Evolutionary conservation across 2,888 invertebrate genomes (phyloP), one percentile per base, ranked within the genome.

Genomic region (Perizoma affinitatum): DNA sequence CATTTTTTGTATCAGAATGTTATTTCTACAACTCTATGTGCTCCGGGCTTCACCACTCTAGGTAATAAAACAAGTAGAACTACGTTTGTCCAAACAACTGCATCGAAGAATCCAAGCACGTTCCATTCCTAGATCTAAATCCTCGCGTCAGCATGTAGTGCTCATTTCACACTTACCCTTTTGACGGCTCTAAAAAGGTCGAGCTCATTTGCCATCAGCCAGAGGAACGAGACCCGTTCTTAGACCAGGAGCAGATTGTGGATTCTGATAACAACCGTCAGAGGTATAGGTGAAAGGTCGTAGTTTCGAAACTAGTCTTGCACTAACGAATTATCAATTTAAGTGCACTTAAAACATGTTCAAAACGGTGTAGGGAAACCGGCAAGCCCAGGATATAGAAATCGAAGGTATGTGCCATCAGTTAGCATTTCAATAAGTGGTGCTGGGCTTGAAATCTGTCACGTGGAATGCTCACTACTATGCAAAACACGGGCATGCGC

Each of bases 91-190:
- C 11, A 38, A 42, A 42, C 49, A 41, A 41, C 45, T 54, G 54
- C 55, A 58, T 55, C 46, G 41, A 48, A 51, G 41, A 65, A 45
- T 6, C 61, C 45, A 38, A 44, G 58, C 65, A 66, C 56, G 60
- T 57, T 62, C 62, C 61, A 59, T 45, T 49, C 57, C 40, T 42
- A 46, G 51, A 54, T 61, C 51, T 69, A 67, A 53, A 67, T 71
- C 68, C 53, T 35, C 33, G 69, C 61, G 49, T 63, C 58, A 71
- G 72, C 64, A 58, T 78, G 78, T 82, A 81, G 83, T 80, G 80
- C 77, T 84, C 86, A 83, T 86, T 86, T 84, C 78, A 74, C 81
- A 86, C 84, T 85, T 79, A 79, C 83, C 83, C 82, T 82, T 82
- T 82, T 81, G 79, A 76, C 77, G 76, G 75, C 64, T 78, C 79